A percentile compares a stretch with the other conserved stretches of the same genome.
Evolutionary conservation across 1,140 invertebrate species (phyloP).

Genomic region (Oppia nitens): DNA sequence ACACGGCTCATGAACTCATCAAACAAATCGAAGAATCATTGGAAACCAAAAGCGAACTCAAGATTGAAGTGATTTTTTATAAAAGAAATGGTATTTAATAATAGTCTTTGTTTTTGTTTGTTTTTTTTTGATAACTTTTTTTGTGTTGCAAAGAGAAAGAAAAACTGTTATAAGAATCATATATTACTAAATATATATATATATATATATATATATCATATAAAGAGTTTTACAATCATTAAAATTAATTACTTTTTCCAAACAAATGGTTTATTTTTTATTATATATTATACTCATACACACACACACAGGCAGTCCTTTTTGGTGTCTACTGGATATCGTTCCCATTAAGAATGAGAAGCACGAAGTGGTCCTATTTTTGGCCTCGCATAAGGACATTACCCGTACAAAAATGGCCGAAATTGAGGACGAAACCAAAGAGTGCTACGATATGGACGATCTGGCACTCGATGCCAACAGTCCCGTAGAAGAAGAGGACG

Average conservation of each 20-base stretch:
- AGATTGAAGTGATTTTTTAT: constrained; percentile 83
- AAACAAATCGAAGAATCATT: constrained; percentile 71
- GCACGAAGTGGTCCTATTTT: constrained; percentile 82
- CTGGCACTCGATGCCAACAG: constrained; percentile 47
- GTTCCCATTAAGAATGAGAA: constrained; percentile 98
- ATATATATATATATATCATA: not conserved
- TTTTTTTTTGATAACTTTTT: too few species aligned
- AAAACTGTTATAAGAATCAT: not conserved
- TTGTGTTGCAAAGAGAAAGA: not conserved
- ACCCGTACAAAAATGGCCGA: constrained; percentile 70
- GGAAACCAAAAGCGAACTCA: constrained; percentile 72
- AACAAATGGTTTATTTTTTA: not conserved
- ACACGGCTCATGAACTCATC: constrained; percentile 74
- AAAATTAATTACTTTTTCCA: not conserved
- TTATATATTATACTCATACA: constrained; percentile 11
- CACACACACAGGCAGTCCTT: constrained; percentile 53
- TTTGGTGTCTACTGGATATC: constrained; percentile 92
- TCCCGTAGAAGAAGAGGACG: constrained; percentile 54
- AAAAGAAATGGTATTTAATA: constrained; percentile 68
- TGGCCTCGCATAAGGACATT: constrained; percentile 93
- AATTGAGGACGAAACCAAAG: constrained; percentile 12
- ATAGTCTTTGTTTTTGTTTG: not conserved
- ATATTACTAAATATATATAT: not conserved
- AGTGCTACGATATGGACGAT: constrained; percentile 18
- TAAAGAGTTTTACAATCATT: too few species aligned